Base-by-base conservation (phyloP, 2,888 invertebrate genomes). In the Neuroscelio doddi region DNA sequence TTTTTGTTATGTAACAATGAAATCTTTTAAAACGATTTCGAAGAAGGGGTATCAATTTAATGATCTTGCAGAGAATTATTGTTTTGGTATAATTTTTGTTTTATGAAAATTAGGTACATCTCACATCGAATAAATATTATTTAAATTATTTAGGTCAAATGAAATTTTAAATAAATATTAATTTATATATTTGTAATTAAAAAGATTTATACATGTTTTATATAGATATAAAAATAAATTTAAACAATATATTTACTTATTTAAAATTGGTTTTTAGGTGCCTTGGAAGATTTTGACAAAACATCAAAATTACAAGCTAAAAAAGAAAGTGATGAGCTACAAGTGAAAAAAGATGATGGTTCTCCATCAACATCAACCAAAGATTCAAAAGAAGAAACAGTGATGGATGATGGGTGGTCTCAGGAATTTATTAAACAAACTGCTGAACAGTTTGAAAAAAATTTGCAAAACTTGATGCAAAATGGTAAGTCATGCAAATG, bases 341-440 rank as follows among this genome's bases (percentile, higher is more conserved):
- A 64, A 12, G 34, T 49, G 1, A 51, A 69, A 4, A 68, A 72
- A 21, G 67, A 69, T 10, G 58, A 68, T 21, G 45, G 8, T 9
- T 53, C 74, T 65, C 38, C 64, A 41, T 30, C 36, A 27, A 27
- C 63, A 14, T 8, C 72, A 9, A 3, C 45, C n/a, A 30, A 9
- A 68, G 21, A 42, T 0, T 79, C 70, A 0, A 78, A 76, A 2
- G 61, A 70, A 0, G 77, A 73, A 0, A 85, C 83, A 0, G 79
- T 85, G n/a, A n/a, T n/a, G 3, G 59, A 57, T 0, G 86, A 86
- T 42, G 90, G 89, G 71, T 93, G 92, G 92, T 89, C 90, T 0
- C 89, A 91, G 57, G 92, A 93, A 77, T 92, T 92, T 74, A 88
- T 93, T 1, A 89, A 89, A 71, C 90, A 92, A 78, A 90, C 91